Evolutionary conservation across 2,888 invertebrate genomes (phyloP).

Genomic region (Apamea monoglypha): DNA sequence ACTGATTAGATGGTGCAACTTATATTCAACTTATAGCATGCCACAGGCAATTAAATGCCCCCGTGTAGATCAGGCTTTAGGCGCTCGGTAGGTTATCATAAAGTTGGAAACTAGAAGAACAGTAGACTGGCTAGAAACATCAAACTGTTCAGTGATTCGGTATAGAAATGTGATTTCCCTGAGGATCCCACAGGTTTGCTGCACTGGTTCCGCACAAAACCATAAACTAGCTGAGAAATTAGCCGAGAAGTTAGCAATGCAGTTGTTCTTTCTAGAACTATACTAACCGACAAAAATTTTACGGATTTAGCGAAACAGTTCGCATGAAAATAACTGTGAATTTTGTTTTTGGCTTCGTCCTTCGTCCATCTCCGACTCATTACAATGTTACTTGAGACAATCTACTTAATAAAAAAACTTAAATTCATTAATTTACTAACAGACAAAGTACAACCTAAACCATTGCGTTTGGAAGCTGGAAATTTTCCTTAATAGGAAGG

Average conservation of each 20-base stretch:
- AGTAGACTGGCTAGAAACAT: conserved; percentile 1
- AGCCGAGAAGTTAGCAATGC: neutral
- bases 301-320: neutral
- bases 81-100: neutral
- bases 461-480: neutral
- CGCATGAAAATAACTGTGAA: neutral
- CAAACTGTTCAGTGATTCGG: conserved; percentile 27
- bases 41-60: neutral
- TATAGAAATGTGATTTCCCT: conserved; percentile 50
- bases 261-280: neutral
- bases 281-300: neutral
- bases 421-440: neutral
- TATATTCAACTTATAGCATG: neutral
- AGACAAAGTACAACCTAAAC: neutral
- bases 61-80: neutral
- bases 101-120: neutral
- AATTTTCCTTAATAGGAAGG: neutral
- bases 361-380: neutral
- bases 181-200: conserved; percentile 25
- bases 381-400: neutral
- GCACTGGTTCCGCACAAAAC: conserved; percentile 34
- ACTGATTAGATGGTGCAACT: neutral
- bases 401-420: neutral
- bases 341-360: neutral
- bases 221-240: conserved; percentile 28